Evolutionary conservation across 2,888 invertebrate species (phyloP), one percentile per base, ranked within the genome.

Genomic region (Lasioglossum calceatum): DNA sequence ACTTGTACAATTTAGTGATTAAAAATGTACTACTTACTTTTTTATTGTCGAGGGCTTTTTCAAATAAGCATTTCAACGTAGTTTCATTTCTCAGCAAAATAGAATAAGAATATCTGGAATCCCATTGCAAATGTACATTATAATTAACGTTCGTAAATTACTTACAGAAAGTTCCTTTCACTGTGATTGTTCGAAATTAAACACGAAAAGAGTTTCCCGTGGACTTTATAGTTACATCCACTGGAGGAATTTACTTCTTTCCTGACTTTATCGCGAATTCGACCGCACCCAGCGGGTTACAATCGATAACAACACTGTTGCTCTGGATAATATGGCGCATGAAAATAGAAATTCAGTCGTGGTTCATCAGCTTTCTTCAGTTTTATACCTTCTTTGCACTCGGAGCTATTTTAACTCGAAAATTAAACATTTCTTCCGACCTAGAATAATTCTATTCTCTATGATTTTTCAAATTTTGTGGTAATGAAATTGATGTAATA

Each of bases 291-390:
- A 36, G 27, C 19, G 19, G 19, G 19, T 36, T 67, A 16, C 61
- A 67, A 23, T 67, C 67, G 36, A 67, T 67, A 67, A 67, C 67
- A 36, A 36, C 36, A 67, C 19, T 67, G 19, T 67, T 67, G 36
- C 8, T 36, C 36, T 32, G 32, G 32, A 67, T 36, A 32, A 36
- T 23, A 10, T 16, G 32, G 7, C 32, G 32, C 3, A 19, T 19
- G 67, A 39, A 36, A 39, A 39, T 67, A 64, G 16, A 16, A 32
- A 32, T 64, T 32, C 7, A 16, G n/a, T 27, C 27, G 23, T 4
- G 1, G 14, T 64, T 64, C 16, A 7, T 61, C 16, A 32, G 16
- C 64, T 32, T 32, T 64, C 1, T 32, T 16, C 32, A 14, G 7
- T 32, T 64, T 32, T 32, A 32, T 7, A 32, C 32, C 14, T 44